Evolutionary conservation across 2,888 invertebrate genomes (phyloP), one percentile per base, ranked within the genome.

Genomic region (Biston betularia): DNA sequence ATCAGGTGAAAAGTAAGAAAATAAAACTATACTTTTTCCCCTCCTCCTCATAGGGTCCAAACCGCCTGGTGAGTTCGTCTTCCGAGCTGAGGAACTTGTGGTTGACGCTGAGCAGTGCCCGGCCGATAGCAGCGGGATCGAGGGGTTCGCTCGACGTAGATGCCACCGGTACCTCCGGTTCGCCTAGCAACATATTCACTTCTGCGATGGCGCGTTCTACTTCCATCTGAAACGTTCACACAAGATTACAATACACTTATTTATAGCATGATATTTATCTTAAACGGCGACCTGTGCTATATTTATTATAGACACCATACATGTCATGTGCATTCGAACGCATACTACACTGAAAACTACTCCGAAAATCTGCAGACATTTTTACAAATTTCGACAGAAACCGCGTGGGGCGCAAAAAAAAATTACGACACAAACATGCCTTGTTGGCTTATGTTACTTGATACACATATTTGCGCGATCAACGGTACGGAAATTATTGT

Each of bases 191-290:
- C 0, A 79, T 82, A 45, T 90, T 89, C 0, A 90, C 84, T 68
- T 89, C 88, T 46, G 70, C 67, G 0, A 90, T 42, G 0, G 82
- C 83, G 14, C 77, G 78, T 11, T 87, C 90, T 0, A 90, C 81
- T 63, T 91, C 90, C 52, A 90, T 44, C 11, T n/a, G 11, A 44
- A 44, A 44, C n/a, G 11, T 12, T 44, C 9, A 44, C 44, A 44
- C n/a, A 6, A 44, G 5, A 12, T 5, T 12, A 11, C 11, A 44
- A 11, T 44, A n/a, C 0, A 11, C 38, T 38, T 38, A 8, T 38
- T 38, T 38, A 8, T 38, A 24, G 24, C 24, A 24, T 2, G 24
- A 2, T 24, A 24, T 3, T 24, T 24, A 3, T 24, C 24, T 24
- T 24, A 24, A 24, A 24, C 24, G 24, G 24, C 24, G 24, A 24